Conservation (phyloP, 2,888 invertebrate species). For the Eilema sororculum region DNA sequence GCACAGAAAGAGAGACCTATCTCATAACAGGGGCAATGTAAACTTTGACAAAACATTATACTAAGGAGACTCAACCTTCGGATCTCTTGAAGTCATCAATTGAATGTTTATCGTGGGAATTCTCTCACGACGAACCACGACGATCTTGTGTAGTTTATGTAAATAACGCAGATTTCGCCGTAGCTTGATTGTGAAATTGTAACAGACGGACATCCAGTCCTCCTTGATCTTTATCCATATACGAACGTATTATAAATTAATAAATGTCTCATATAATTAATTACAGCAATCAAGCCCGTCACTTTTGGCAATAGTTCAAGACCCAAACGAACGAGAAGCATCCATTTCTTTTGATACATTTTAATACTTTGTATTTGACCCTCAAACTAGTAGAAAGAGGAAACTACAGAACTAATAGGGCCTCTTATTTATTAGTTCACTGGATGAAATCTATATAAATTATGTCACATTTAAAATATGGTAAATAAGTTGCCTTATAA, state of each 20-base stretch:
- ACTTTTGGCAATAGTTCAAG: neutral
- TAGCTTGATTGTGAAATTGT: neutral
- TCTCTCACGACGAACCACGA: neutral
- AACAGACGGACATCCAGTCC: neutral
- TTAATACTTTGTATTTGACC: no score
- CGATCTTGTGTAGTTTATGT: neutral
- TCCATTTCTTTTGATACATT: neutral
- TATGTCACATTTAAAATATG: no score
- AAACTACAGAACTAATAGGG: no score
- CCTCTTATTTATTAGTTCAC: no score
- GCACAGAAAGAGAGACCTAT: no score
- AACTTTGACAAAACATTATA: neutral
- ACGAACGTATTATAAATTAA: neutral
- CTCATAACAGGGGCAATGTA: neutral
- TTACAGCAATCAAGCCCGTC: neutral
- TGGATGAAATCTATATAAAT: no score
- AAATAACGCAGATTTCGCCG: neutral
- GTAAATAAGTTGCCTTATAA: no score
- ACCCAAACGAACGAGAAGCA: neutral
- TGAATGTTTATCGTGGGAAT: slow-evolving; percentile 5
- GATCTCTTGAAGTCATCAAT: neutral
- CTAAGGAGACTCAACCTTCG: neutral
- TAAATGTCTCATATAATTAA: neutral
- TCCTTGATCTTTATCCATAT: slow-evolving; percentile 3
- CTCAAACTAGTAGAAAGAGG: no score